A percentile compares a stretch with the other conserved stretches of the same genome.
phyloP scores from a whole-genome alignment of 1,140 invertebrate genomes.

The Formica exsecta region DNA sequence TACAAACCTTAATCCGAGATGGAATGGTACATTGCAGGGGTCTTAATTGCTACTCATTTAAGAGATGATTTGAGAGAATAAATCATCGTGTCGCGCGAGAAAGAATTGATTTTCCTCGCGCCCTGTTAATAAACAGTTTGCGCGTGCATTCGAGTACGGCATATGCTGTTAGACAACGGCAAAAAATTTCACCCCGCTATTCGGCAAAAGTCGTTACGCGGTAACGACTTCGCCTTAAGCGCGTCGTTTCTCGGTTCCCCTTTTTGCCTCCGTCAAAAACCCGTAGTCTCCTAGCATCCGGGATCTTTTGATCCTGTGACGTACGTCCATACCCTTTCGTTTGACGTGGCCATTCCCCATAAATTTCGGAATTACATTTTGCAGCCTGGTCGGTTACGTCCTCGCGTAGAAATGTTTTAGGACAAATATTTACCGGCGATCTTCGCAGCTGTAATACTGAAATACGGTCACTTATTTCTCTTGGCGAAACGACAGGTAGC shows the following conservation, averaged over 20 bases:
- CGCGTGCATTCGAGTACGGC: slow-evolving; percentile 19
- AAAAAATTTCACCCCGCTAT: slow-evolving; percentile 26
- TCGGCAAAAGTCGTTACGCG: slow-evolving; percentile 26
- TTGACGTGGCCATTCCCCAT: slow-evolving; percentile 68
- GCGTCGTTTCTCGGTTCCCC: slow-evolving; percentile 43
- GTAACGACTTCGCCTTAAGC: slow-evolving; percentile 56
- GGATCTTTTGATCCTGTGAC: slow-evolving; percentile 36
- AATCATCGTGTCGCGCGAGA: slow-evolving; percentile 30
- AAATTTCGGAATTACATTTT: slow-evolving; percentile 77
- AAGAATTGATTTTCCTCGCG: slow-evolving; percentile 24
- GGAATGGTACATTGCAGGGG: not conserved
- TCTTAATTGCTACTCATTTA: slow-evolving; percentile 23
- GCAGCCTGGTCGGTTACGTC: not conserved
- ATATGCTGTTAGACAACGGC: slow-evolving; percentile 12
- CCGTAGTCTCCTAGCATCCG: not conserved
- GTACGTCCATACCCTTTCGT: slow-evolving; percentile 40
- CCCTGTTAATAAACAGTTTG: slow-evolving; percentile 41
- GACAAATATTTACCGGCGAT: slow-evolving; percentile 77
- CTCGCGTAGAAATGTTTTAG: slow-evolving; percentile 10
- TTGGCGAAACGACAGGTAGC: not conserved
- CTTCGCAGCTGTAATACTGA: slow-evolving; percentile 65
- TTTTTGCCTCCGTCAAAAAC: slow-evolving; percentile 42
- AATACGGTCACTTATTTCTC: slow-evolving; percentile 53
- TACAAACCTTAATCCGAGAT: slow-evolving; percentile 11
- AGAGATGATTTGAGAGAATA: slow-evolving; percentile 38